These are phyloP conservation scores for Diachasma alloeum DNA, from an alignment of 1,140 invertebrate genomes.

Conservation along the genomic window DNA sequence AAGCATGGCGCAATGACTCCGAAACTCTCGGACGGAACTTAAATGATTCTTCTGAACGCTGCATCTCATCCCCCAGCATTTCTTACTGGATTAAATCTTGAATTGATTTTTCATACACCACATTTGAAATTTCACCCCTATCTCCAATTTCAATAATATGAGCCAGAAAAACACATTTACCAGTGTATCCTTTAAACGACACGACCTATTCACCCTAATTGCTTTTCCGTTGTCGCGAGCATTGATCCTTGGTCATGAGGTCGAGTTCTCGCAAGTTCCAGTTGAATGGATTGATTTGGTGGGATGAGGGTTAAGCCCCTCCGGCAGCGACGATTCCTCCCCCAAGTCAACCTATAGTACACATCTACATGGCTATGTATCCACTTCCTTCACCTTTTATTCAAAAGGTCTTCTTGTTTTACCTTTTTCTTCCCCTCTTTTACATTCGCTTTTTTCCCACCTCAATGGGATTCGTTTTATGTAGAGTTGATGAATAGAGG, in stretches of 20 bases:
- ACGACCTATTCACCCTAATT: slow-evolving; percentile 29
- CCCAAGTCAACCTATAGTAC: not conserved
- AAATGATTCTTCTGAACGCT: no score
- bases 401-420: not conserved
- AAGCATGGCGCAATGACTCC: no score
- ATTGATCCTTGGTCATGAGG: slow-evolving; percentile 21
- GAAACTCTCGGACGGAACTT: no score
- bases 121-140: no score
- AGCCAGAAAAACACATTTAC: no score
- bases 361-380: not conserved
- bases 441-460: not conserved
- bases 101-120: no score
- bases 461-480: not conserved
- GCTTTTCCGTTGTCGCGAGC: slow-evolving; percentile 20
- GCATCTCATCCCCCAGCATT: no score
- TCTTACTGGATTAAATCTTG: no score
- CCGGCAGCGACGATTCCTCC: not conserved
- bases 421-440: not conserved
- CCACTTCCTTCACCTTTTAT: not conserved
- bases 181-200: slow-evolving; percentile 16
- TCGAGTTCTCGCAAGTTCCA: slow-evolving; percentile 24
- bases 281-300: slow-evolving; percentile 26
- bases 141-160: no score
- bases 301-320: slow-evolving; percentile 15
- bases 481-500: not conserved